Base-by-base conservation (phyloP, 1,140 invertebrate genomes). In the Drosophila novamexicana region DNA sequence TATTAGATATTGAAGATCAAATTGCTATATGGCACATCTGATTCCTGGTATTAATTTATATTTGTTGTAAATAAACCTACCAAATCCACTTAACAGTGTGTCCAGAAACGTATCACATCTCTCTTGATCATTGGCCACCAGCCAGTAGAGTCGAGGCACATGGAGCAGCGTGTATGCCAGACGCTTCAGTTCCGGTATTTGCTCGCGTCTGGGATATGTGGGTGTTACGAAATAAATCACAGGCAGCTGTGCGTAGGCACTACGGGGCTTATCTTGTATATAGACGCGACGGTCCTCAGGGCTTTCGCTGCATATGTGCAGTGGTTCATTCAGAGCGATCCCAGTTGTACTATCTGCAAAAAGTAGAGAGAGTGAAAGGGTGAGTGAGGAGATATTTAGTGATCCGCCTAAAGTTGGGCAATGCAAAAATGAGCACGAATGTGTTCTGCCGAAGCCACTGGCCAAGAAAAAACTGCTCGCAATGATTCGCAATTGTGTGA, bases 171-270 rank as follows among this genome's bases (percentile, higher is more conserved):
- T 98, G 79, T 99, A 96, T 0, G 96, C 95, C 69, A 99, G 93
- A 71, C 98, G 94, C 9, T 96, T 97, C 49, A 99, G 93, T 86
- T 99, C 98, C 0, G 98, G 96, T 66, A 98, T 95, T 93, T 99
- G 98, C 92, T 98, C 97, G 1, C 96, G 95, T 86, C 98, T 93
- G 6, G 93, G 89, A 91, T 95, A 94, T 47, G 95, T 96, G 61
- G 96, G 96, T 1, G 96, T 97, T 10, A 97, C 94, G 69, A 96
- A 95, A 84, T 95, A 96, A 45, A 96, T 95, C 40, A 84, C 66
- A 59, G 84, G 84, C 75, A 76, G 29, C 45, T 90, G 61, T 8
- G 65, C 70, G 18, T 89, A 92, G 14, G 74, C 76, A 12, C 50
- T 62, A 10, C 58, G 57, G 7, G 84, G 82, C 5, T 77, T 89